Conservation (phyloP, 2,113 vertebrate species). For the Elaphurus davidianus region DNA sequence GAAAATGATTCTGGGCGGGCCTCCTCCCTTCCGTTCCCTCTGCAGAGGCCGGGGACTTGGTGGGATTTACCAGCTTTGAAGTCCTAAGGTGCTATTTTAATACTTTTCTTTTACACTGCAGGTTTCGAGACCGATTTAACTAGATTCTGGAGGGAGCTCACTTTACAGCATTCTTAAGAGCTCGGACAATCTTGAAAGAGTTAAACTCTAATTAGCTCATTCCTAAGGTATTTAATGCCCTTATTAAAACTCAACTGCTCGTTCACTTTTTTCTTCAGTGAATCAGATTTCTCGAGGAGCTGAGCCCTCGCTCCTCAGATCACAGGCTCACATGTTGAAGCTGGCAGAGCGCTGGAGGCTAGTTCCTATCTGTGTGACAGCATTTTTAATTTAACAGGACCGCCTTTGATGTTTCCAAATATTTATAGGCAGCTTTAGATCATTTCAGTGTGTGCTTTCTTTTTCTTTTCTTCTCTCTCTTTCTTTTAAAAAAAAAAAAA, state of each 20-base stretch:
- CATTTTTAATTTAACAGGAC: constrained; percentile 89
- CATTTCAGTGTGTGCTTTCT: constrained; percentile 77
- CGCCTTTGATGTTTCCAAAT: constrained; percentile 89
- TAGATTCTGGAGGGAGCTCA: constrained; percentile 71
- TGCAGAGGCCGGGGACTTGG: not conserved
- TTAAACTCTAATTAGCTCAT: constrained; percentile 85
- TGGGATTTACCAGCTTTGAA: constrained; percentile 61
- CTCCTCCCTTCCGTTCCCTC: not conserved
- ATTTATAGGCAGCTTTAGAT: constrained; percentile 89
- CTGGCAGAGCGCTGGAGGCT: constrained; percentile 89
- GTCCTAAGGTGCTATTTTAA: constrained; percentile 69
- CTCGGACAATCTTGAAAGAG: constrained; percentile 79
- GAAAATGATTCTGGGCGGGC: not conserved
- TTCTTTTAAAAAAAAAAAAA: not conserved
- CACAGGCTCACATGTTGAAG: constrained; percentile 88
- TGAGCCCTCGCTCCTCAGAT: constrained; percentile 80
- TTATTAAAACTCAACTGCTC: constrained; percentile 83
- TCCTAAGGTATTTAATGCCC: constrained; percentile 83
- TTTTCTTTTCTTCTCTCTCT: constrained; percentile 59
- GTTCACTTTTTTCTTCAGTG: constrained; percentile 76
- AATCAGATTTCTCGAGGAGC: constrained; percentile 84
- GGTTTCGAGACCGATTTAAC: constrained; percentile 70
- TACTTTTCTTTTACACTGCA: constrained; percentile 55
- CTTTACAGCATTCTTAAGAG: constrained; percentile 71
- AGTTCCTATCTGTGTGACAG: constrained; percentile 90